These are phyloP conservation scores for Colinus virginianus DNA, from an alignment of 2,113 vertebrate species.

Conservation along the genomic window DNA sequence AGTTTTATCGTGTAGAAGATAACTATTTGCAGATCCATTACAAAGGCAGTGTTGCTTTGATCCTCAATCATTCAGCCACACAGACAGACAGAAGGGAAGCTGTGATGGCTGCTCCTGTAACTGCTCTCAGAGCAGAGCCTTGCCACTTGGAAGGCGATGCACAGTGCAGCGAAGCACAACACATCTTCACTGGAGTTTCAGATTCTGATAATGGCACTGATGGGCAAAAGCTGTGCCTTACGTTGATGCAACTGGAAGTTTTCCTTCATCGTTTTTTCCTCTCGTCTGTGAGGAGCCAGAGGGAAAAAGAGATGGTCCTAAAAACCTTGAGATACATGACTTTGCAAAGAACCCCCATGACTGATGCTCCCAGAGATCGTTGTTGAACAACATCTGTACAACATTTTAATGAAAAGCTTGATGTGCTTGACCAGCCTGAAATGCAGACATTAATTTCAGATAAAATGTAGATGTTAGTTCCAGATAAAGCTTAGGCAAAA, in stretches of 20 bases:
- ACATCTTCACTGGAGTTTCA: neutral
- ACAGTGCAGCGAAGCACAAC: rapidly evolving
- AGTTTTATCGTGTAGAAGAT: neutral
- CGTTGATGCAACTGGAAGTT: neutral
- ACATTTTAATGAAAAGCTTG: neutral
- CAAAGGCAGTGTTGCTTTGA: neutral
- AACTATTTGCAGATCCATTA: neutral
- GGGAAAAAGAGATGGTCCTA: neutral
- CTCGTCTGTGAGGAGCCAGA: neutral
- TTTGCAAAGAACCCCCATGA: rapidly evolving
- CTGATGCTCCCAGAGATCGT: neutral
- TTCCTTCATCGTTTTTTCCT: neutral
- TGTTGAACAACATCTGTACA: neutral
- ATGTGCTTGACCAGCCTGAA: neutral
- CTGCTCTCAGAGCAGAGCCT: neutral
- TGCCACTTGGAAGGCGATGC: rapidly evolving
- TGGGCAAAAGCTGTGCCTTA: rapidly evolving
- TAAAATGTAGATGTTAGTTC: neutral
- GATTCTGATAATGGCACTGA: neutral
- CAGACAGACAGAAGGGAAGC: neutral
- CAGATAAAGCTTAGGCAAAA: neutral
- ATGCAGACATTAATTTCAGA: neutral
- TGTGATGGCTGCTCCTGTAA: neutral
- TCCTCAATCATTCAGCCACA: too few relatives aligned
- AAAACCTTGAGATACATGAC: neutral